A percentile compares a stretch with the other conserved stretches of the same genome.
These are phyloP conservation scores for Clarias gariepinus DNA, from an alignment of 2,113 vertebrate species.

Conservation along the genomic window DNA sequence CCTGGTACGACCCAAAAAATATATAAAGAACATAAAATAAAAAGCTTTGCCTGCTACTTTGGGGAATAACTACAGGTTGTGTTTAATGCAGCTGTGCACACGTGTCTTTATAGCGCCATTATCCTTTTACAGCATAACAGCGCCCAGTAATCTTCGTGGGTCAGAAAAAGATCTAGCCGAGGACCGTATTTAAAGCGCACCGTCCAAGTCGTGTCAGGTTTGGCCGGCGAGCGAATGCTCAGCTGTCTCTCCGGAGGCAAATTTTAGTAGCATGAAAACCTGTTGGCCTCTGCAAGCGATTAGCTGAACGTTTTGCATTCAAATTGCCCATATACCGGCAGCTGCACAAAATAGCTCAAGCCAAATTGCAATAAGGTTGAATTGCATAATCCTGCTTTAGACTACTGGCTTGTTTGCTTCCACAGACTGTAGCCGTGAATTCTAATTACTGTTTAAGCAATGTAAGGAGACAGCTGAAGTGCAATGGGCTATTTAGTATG, in stretches of 20 bases:
- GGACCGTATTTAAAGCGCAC: not conserved
- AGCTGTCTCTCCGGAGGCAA: constrained; percentile 13
- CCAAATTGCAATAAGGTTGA: constrained; percentile 25
- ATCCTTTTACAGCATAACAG: constrained; percentile 6
- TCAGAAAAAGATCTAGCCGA: not conserved
- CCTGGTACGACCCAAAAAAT: too few relatives aligned
- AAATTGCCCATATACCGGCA: constrained; percentile 20
- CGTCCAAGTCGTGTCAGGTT: not conserved
- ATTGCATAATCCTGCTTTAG: constrained; percentile 27
- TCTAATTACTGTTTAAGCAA: constrained; percentile 32
- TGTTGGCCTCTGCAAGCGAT: constrained; percentile 17
- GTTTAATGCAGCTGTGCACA: not conserved
- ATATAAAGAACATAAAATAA: too few relatives aligned
- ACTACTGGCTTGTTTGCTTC: not conserved
- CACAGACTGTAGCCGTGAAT: constrained; percentile 13
- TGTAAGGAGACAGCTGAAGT: constrained; percentile 12
- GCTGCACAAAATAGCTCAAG: constrained; percentile 22
- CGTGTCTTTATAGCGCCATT: constrained; percentile 19
- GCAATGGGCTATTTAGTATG: not conserved
- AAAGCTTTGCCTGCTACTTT: not conserved
- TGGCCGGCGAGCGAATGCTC: not conserved
- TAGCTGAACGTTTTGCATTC: constrained; percentile 24
- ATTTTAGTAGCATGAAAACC: constrained; percentile 23
- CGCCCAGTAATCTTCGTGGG: constrained; percentile 13
- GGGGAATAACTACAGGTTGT: not conserved